A percentile compares a stretch with the other conserved stretches of the same genome.
phyloP scores from a whole-genome alignment of 2,888 invertebrate species.

The Athetis lepigone region DNA sequence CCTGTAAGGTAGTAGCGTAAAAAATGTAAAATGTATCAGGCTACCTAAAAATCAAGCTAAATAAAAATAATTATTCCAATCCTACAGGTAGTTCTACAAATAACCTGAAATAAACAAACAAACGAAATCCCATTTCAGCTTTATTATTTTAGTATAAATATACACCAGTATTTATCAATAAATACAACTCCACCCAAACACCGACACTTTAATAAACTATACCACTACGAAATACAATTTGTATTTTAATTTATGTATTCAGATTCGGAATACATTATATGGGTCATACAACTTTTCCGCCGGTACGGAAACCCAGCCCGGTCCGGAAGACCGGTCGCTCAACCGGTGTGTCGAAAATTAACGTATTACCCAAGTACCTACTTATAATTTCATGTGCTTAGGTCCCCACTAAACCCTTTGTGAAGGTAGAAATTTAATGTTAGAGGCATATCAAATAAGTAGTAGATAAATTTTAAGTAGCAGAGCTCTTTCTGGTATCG shows the following conservation, averaged over 20 bases:
- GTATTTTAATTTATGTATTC: slow-evolving; percentile 20
- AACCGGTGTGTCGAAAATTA: slow-evolving; percentile 29
- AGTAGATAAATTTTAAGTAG: no score
- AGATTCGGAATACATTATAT: slow-evolving; percentile 6
- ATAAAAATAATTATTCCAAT: no score
- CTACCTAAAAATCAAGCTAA: no score
- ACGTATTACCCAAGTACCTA: slow-evolving; percentile 6
- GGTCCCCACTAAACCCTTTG: background rate
- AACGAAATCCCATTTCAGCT: no score
- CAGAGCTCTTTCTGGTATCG: no score
- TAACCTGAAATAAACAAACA: no score
- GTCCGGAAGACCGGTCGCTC: slow-evolving; percentile 13
- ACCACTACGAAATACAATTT: slow-evolving; percentile 9
- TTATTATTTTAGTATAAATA: no score
- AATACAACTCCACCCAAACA: background rate
- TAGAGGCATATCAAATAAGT: no score
- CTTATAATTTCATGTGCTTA: slow-evolving; percentile 14
- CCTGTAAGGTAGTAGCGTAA: no score
- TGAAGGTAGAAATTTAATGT: background rate
- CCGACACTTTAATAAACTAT: background rate
- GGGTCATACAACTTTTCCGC: slow-evolving; percentile 25
- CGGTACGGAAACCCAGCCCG: slow-evolving; percentile 21
- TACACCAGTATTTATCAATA: no score
- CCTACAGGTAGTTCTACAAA: no score
- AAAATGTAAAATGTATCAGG: no score